Evolutionary conservation across 2,113 vertebrate genomes (phyloP).

Genomic region (Thamnaconus septentrionalis): DNA sequence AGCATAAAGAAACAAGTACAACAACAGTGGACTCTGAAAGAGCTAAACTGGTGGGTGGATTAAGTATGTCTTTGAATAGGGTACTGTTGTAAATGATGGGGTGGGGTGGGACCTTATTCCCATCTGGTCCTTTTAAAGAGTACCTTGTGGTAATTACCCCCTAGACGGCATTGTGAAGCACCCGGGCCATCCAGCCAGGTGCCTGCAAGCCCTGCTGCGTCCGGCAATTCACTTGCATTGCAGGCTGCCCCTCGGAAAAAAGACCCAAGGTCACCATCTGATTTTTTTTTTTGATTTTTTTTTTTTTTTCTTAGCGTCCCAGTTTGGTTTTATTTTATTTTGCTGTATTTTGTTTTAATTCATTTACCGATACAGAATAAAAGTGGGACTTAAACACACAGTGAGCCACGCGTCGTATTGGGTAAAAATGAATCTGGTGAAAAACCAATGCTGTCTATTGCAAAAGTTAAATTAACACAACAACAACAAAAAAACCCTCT

Average conservation of each 20-base stretch:
- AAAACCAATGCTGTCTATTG: too few relatives aligned
- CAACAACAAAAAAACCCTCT: too few relatives aligned
- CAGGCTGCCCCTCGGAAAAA: slow-evolving; percentile 81
- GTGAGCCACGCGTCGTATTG: too few relatives aligned
- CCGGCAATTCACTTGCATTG: slow-evolving; percentile 86
- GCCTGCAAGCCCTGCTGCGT: slow-evolving; percentile 92
- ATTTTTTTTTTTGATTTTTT: slow-evolving; percentile 83
- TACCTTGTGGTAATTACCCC: slow-evolving; percentile 99
- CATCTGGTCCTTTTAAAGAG: slow-evolving; percentile 99
- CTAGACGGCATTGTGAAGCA: slow-evolving; percentile 94
- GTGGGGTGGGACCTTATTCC: slow-evolving; percentile 81
- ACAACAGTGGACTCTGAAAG: slow-evolving; percentile 86
- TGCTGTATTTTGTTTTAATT: too few relatives aligned
- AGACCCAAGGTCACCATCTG: slow-evolving; percentile 87
- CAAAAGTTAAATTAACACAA: too few relatives aligned
- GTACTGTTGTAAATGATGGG: slow-evolving; percentile 98
- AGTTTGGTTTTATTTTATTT: too few relatives aligned
- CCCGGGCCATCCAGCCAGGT: slow-evolving; percentile 93
- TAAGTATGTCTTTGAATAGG: slow-evolving; percentile 99
- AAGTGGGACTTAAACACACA: too few relatives aligned
- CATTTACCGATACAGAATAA: too few relatives aligned
- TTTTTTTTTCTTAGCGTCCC: slow-evolving; percentile 40
- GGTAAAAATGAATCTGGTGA: too few relatives aligned
- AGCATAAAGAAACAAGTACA: slow-evolving; percentile 97
- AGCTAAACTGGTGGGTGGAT: slow-evolving; percentile 96